phyloP scores from a whole-genome alignment of 1,140 invertebrate genomes.

The Teleogryllus occipitalis region DNA sequence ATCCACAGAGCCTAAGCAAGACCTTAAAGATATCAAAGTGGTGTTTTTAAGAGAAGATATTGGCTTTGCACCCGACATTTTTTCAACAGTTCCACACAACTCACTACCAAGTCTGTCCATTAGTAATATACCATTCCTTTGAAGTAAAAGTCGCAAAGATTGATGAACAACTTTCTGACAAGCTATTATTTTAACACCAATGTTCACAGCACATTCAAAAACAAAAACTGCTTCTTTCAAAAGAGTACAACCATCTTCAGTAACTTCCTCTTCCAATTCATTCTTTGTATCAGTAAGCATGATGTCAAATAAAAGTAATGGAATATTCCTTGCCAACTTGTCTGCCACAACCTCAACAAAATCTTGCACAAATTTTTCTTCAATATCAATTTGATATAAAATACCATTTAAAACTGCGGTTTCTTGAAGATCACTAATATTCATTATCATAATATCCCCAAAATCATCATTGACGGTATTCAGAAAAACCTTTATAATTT shows the following conservation, averaged over 20 bases:
- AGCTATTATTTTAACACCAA: conserved; percentile 15
- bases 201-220: neutral
- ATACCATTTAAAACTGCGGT: neutral
- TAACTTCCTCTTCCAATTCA: neutral
- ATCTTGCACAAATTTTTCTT: neutral
- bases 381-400: conserved; percentile 11
- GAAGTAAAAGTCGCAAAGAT: conserved; percentile 9
- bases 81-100: conserved; percentile 5
- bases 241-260: neutral
- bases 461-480: conserved; percentile 6
- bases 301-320: conserved; percentile 18
- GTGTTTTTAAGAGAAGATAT: conserved; percentile 5
- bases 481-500: conserved; percentile 19
- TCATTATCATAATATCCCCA: conserved; percentile 17
- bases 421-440: neutral
- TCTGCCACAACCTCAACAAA: neutral
- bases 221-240: neutral
- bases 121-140: conserved; percentile 16
- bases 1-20: conserved; percentile 7
- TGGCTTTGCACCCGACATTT: conserved; percentile 13
- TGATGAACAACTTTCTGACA: conserved; percentile 20
- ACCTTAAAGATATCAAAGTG: neutral
- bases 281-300: conserved; percentile 14
- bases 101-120: conserved; percentile 17
- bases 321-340: neutral